Evolutionary conservation across 2,113 vertebrate species (phyloP).

Genomic region (Bos indicus): DNA sequence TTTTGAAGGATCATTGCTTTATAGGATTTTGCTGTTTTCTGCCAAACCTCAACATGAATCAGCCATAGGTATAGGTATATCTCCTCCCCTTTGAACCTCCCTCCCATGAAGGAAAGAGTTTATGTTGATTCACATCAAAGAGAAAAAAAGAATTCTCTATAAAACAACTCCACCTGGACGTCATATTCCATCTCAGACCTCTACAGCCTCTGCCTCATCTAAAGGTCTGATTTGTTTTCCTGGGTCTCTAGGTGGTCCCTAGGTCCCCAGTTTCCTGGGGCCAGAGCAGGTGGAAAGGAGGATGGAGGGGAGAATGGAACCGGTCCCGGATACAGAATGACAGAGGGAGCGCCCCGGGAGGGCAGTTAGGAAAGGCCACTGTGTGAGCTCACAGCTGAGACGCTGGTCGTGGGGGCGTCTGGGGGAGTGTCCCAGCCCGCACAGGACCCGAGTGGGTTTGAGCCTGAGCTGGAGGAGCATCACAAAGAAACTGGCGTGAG

Average conservation of each 20-base stretch:
- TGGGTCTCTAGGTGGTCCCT: not conserved
- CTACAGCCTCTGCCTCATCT: not conserved
- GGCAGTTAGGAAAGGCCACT: not conserved
- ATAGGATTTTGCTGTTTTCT: not conserved
- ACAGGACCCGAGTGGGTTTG: not conserved
- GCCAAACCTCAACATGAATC: not conserved
- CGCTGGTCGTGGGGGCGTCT: fast-evolving
- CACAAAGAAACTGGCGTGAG: not conserved
- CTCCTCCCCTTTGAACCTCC: not conserved
- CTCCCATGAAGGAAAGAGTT: not conserved
- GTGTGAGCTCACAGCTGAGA: not conserved
- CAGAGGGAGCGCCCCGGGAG: not conserved
- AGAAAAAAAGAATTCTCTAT: not conserved
- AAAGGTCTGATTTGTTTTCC: not conserved
- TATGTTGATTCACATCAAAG: not conserved
- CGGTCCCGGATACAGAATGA: fast-evolving
- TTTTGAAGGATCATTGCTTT: not conserved
- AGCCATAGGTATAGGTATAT: not conserved
- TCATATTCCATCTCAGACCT: not conserved
- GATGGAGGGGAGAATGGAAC: not conserved
- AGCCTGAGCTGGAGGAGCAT: fast-evolving
- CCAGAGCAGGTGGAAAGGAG: not conserved
- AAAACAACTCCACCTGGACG: not conserved
- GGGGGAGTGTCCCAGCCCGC: not conserved
- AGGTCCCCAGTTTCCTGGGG: not conserved